phyloP scores from a whole-genome alignment of 2,797 vertebrate genomes.

The Merluccius polli region DNA sequence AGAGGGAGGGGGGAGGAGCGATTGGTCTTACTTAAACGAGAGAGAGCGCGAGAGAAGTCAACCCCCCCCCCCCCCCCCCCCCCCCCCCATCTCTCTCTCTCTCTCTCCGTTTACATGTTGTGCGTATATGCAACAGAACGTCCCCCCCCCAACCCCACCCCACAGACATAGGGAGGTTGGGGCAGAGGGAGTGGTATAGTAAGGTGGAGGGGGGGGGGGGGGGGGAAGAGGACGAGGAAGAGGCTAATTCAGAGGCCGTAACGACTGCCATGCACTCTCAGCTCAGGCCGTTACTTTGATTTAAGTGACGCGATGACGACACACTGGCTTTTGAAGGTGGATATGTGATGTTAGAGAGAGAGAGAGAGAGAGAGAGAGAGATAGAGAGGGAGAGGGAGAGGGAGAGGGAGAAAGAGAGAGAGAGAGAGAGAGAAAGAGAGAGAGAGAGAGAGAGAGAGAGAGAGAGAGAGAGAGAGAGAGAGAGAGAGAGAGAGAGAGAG shows the following conservation, averaged over 20 bases:
- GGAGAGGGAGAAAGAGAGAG: too few relatives aligned
- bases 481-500: too few relatives aligned
- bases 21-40: slow-evolving; percentile 41
- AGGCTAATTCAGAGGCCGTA: not conserved
- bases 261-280: slow-evolving; percentile 1
- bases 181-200: not conserved
- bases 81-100: too few relatives aligned
- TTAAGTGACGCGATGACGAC: not conserved
- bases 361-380: too few relatives aligned
- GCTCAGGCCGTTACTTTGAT: not conserved
- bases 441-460: too few relatives aligned
- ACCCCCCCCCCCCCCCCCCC: too few relatives aligned
- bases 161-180: not conserved
- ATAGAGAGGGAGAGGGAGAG: too few relatives aligned
- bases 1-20: slow-evolving; percentile 20
- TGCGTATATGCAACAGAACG: not conserved
- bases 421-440: too few relatives aligned
- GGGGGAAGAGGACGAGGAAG: not conserved
- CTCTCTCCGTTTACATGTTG: not conserved
- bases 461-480: too few relatives aligned
- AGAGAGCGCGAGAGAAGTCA: slow-evolving; percentile 34
- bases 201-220: not conserved
- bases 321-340: not conserved
- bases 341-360: not conserved
- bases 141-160: too few relatives aligned